phyloP scores from a whole-genome alignment of 2,113 vertebrate genomes.

The Oryzias curvinotus region DNA sequence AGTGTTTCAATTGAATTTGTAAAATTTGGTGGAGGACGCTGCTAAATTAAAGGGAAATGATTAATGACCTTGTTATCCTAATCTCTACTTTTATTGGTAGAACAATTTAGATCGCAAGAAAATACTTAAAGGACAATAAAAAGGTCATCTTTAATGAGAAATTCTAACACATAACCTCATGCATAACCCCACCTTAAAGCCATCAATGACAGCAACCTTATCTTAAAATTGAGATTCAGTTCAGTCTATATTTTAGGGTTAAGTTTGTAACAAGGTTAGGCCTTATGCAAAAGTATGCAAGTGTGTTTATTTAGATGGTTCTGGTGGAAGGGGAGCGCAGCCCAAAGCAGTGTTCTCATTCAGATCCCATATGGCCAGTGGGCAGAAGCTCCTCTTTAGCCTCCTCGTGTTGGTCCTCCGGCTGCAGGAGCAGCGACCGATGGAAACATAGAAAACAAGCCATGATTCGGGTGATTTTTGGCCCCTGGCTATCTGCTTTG shows the following conservation, averaged over 20 bases:
- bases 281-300: too few relatives aligned
- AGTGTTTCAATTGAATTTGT: too few relatives aligned
- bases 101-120: not conserved
- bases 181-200: not conserved
- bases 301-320: not conserved
- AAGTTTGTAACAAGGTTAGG: too few relatives aligned
- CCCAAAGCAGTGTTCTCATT: constrained; percentile 39
- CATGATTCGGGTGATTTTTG: constrained; percentile 7
- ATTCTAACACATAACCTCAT: not conserved
- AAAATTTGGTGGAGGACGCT: too few relatives aligned
- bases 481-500: constrained; percentile 2
- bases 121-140: too few relatives aligned
- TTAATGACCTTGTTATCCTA: too few relatives aligned
- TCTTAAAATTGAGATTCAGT: too few relatives aligned
- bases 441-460: constrained; percentile 25
- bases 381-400: constrained; percentile 16
- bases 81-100: too few relatives aligned
- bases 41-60: too few relatives aligned
- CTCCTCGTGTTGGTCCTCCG: constrained; percentile 19
- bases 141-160: not conserved
- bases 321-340: constrained; percentile 7
- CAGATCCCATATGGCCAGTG: constrained; percentile 20
- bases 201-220: not conserved
- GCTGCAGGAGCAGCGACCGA: constrained; percentile 9
- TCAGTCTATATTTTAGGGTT: too few relatives aligned